Percentiles rank a stretch among this genome's conserved stretches.
These are phyloP conservation scores for Scaptomyza pallida DNA, from an alignment of 1,140 invertebrate species.

Conservation along the genomic window DNA sequence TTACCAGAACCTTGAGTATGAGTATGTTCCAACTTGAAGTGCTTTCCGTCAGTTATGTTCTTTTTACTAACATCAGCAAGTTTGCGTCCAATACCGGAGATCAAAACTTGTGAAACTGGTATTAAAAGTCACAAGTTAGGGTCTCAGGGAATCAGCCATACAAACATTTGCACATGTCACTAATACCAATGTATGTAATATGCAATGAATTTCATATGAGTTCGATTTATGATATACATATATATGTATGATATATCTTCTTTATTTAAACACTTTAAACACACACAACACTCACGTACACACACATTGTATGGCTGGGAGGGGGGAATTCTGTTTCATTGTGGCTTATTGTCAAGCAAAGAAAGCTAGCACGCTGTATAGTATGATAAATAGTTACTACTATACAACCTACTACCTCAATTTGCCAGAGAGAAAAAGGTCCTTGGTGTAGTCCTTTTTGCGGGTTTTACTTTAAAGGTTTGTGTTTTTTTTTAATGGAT, in stretches of 20 bases:
- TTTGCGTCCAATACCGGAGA: slow-evolving; percentile 84
- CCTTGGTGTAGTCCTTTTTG: slow-evolving; percentile 77
- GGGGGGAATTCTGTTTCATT: background rate
- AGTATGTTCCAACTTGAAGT: background rate
- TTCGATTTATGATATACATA: no score
- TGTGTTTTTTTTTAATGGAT: slow-evolving; percentile 10
- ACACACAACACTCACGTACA: slow-evolving; percentile 25
- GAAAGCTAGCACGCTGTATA: slow-evolving; percentile 84
- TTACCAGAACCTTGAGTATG: background rate
- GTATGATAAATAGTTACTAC: slow-evolving; percentile 77
- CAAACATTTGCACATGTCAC: slow-evolving; percentile 84
- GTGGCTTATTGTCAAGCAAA: slow-evolving; percentile 82
- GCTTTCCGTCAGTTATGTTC: slow-evolving; percentile 4
- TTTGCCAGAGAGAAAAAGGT: slow-evolving; percentile 84
- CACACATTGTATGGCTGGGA: slow-evolving; percentile 44
- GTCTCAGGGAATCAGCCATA: slow-evolving; percentile 84
- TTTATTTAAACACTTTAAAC: slow-evolving; percentile 6
- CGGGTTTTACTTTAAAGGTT: slow-evolving; percentile 32
- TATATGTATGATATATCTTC: background rate
- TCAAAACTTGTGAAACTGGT: slow-evolving; percentile 85
- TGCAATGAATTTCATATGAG: slow-evolving; percentile 7
- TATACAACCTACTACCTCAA: slow-evolving; percentile 85
- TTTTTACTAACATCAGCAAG: slow-evolving; percentile 82
- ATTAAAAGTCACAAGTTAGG: slow-evolving; percentile 84
- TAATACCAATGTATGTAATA: slow-evolving; percentile 63